These are phyloP conservation scores for Limnephilus auricula DNA, from an alignment of 2,888 invertebrate genomes.

Conservation along the genomic window DNA sequence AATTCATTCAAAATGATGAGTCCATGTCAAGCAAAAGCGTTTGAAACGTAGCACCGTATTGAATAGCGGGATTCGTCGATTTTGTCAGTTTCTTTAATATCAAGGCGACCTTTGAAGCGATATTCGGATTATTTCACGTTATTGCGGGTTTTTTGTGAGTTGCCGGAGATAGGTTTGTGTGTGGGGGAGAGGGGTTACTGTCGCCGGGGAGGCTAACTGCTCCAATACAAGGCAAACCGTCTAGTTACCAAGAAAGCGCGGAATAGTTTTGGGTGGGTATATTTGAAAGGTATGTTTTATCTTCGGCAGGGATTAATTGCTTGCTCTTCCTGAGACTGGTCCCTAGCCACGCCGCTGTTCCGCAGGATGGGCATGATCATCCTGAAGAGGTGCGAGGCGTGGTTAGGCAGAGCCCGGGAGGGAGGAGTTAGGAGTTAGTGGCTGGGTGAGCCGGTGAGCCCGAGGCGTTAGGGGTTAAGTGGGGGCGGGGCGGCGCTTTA, in stretches of 20 bases:
- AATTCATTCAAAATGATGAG: neutral
- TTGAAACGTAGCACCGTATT: slow-evolving; percentile 30
- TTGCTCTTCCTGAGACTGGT: slow-evolving; percentile 16
- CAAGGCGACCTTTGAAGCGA: slow-evolving; percentile 45
- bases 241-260: slow-evolving; percentile 23
- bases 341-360: slow-evolving; percentile 6
- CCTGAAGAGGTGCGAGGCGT: slow-evolving; percentile 38
- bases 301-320: slow-evolving; percentile 21
- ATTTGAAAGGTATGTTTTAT: neutral
- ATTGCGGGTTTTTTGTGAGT: slow-evolving; percentile 31
- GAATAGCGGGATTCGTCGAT: slow-evolving; percentile 25
- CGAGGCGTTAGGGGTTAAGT: slow-evolving; percentile 24
- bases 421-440: slow-evolving; percentile 50
- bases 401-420: slow-evolving; percentile 1
- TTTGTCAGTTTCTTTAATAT: slow-evolving; percentile 13
- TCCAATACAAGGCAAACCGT: slow-evolving; percentile 44
- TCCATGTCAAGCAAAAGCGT: slow-evolving; percentile 44
- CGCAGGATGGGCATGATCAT: slow-evolving; percentile 63
- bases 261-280: slow-evolving; percentile 5
- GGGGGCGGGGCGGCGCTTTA: neutral
- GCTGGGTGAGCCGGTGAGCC: slow-evolving; percentile 20
- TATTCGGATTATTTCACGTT: slow-evolving; percentile 47
- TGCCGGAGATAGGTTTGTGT: neutral
- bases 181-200: neutral
- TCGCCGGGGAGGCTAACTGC: slow-evolving; percentile 8